Evolutionary conservation across 2,113 vertebrate genomes (phyloP).

Genomic region (Vombatus ursinus): DNA sequence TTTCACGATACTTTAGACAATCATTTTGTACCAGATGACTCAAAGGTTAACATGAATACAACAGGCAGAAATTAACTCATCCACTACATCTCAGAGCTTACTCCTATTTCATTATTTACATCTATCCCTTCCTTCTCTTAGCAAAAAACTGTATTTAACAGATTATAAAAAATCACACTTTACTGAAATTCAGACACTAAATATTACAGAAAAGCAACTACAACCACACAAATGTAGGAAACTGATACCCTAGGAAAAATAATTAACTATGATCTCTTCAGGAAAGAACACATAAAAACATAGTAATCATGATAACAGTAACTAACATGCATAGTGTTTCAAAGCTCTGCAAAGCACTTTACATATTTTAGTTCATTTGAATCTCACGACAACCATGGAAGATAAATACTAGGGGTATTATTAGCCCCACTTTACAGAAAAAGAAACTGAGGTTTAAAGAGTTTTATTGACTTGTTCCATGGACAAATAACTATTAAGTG

Average conservation of each 20-base stretch:
- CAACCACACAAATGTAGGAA: not conserved
- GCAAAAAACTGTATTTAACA: not conserved
- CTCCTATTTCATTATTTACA: not conserved
- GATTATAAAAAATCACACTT: constrained; percentile 16
- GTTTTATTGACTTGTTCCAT: not conserved
- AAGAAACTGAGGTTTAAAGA: not conserved
- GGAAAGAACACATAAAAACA: not conserved
- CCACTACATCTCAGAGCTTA: not conserved
- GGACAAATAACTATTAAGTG: not conserved
- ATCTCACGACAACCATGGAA: not conserved
- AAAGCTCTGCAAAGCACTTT: not conserved
- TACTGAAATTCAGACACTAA: not conserved
- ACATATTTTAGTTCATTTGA: not conserved
- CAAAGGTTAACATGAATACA: not conserved
- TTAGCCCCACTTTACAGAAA: not conserved
- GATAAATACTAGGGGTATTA: not conserved
- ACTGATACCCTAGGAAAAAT: not conserved
- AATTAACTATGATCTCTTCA: not conserved
- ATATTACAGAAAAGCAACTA: not conserved
- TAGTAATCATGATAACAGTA: not conserved
- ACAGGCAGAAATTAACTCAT: not conserved
- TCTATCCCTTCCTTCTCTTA: not conserved
- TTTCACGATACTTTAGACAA: not conserved
- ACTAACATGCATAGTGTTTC: not conserved
- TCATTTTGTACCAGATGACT: accelerated